Conservation (phyloP, 2,113 vertebrate species). For the Rynchops niger region DNA sequence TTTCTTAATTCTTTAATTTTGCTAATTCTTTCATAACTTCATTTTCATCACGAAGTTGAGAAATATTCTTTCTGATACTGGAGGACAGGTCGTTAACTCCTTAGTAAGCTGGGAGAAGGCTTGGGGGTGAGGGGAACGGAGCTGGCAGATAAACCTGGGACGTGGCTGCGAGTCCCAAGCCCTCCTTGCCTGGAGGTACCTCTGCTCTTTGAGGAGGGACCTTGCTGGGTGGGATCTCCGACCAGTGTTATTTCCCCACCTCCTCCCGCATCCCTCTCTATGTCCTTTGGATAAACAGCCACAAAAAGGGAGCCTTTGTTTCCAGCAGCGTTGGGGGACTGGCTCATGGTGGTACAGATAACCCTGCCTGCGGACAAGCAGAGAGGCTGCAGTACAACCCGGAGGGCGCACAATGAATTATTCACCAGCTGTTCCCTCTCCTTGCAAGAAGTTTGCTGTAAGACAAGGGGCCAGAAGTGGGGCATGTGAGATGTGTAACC, state of each 20-base stretch:
- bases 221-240: not conserved
- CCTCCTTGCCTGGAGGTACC: not conserved
- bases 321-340: not conserved
- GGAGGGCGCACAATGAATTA: slow-evolving; percentile 26
- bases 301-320: slow-evolving; percentile 50
- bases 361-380: not conserved
- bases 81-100: not conserved
- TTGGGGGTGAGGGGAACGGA: not conserved
- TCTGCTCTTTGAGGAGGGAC: not conserved
- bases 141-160: not conserved
- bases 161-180: not conserved
- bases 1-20: not conserved
- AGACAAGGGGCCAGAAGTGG: not conserved
- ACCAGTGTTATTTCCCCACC: not conserved
- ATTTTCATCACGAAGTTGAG: not conserved
- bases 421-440: slow-evolving; percentile 36
- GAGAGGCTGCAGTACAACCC: not conserved
- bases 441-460: not conserved
- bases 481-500: not conserved
- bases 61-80: not conserved
- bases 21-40: not conserved
- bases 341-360: slow-evolving; percentile 49
- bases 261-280: not conserved
- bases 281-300: slow-evolving; percentile 15
- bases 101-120: not conserved